A percentile compares a stretch with the other conserved stretches of the same genome.
phyloP scores from a whole-genome alignment of 2,888 invertebrate genomes.

The Macaria liturata region DNA sequence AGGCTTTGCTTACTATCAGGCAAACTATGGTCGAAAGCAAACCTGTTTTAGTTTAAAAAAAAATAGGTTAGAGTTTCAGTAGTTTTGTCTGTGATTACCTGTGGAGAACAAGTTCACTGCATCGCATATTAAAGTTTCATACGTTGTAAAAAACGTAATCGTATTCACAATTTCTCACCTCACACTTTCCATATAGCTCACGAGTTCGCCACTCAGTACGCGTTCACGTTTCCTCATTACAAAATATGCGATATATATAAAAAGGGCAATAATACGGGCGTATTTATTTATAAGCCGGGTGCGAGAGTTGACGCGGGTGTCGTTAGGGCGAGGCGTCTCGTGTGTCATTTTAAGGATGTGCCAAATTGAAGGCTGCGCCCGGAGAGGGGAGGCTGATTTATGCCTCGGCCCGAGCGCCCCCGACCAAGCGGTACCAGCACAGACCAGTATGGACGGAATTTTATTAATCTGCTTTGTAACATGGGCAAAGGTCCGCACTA shows the following conservation, averaged over 20 bases:
- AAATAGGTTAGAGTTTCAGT: no score
- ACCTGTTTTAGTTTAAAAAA: no score
- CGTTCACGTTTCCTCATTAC: slow-evolving; percentile 37
- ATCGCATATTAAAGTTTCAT: no score
- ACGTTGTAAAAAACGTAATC: no score
- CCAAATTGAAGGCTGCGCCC: slow-evolving; percentile 82
- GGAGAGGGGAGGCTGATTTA: slow-evolving; percentile 80
- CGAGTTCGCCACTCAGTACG: slow-evolving; percentile 23
- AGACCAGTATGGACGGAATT: slow-evolving; percentile 10
- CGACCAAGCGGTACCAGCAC: slow-evolving; percentile 53
- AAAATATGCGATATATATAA: slow-evolving; percentile 31
- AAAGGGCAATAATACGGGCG: slow-evolving; percentile 47
- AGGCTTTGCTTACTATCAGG: no score
- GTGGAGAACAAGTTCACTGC: no score
- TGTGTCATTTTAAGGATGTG: slow-evolving; percentile 84
- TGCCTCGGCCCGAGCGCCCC: slow-evolving; percentile 63
- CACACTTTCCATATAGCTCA: slow-evolving; percentile 12
- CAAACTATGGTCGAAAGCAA: no score
- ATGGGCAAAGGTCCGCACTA: no score
- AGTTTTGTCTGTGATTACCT: no score
- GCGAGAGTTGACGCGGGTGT: slow-evolving; percentile 65
- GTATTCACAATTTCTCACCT: neutral
- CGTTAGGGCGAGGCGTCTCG: slow-evolving; percentile 78
- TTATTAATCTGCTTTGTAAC: no score
- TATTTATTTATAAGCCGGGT: slow-evolving; percentile 60